Base-by-base conservation (phyloP, 2,113 vertebrate species). In the Meriones unguiculatus region DNA sequence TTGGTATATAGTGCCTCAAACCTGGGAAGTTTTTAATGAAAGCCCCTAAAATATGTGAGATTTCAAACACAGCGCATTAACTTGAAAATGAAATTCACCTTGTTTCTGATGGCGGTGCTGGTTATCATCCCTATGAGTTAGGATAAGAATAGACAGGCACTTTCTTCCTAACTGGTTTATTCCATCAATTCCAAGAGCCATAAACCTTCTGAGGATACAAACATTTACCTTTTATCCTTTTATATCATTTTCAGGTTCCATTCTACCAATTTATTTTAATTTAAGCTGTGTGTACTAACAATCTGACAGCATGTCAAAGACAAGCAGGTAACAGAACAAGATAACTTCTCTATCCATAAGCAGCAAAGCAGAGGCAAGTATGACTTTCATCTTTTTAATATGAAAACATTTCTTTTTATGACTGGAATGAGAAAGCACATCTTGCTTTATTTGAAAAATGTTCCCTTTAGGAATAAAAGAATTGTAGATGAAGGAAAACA, bases 371-470 rank as follows among this genome's bases (percentile, higher is more conserved):
- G 62, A 89, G 22, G 11, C 75, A 77, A 17, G 41, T 46, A 77
- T 2, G 12, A 73, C 77, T 91, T 97, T 94, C 35, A 88, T 95
- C 38, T 93, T 80, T 96, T 89, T 88, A 54, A 92, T 86, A 81
- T 62, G 86, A 97, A 86, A 94, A 52, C 41, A 90, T 93, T 93
- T 52, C 59, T 52, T 82, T 25, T 41, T 17, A 84, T 25, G 81
- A 12, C 77, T 88, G 54, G 24, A 92, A 92, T 96, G 81, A 96
- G 54, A 94, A 32, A 62, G 54, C 76, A 67, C 35, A 92, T 95
- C 54, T 57, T 95, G 59, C 41, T 95, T 90, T 95, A 92, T 94
- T 95, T 96, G 85, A 96, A 93, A 96, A 93, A 67, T 72, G n/a
- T 95, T 95, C 65, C 90, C 85, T 54, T 93, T 93, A 80, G 76